Evolutionary conservation across 2,888 invertebrate species (phyloP).

Genomic region (Laothoe populi): DNA sequence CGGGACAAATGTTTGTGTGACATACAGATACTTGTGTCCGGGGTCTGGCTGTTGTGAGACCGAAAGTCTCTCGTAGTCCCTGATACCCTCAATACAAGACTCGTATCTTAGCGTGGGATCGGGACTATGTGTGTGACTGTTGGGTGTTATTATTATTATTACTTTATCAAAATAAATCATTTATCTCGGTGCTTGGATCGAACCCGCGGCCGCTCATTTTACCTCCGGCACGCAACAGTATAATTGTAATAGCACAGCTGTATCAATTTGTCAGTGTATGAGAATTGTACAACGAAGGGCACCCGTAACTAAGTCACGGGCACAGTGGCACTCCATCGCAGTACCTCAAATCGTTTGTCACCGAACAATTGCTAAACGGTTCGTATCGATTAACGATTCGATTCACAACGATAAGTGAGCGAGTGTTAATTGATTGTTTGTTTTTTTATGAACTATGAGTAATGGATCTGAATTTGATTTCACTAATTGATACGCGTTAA

Average conservation of each 20-base stretch:
- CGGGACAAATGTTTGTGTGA: too few relatives aligned
- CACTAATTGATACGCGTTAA: neutral
- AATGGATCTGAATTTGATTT: neutral
- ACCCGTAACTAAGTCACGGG: constrained; percentile 24
- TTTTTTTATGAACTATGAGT: neutral
- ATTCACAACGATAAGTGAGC: neutral
- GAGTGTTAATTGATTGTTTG: neutral
- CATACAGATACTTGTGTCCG: too few relatives aligned
- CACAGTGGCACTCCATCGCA: neutral
- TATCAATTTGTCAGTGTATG: neutral
- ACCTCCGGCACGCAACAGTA: neutral
- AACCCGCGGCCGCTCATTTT: neutral
- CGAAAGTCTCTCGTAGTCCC: too few relatives aligned
- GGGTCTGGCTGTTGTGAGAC: too few relatives aligned
- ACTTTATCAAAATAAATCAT: too few relatives aligned
- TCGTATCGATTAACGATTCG: constrained; percentile 9
- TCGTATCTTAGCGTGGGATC: too few relatives aligned
- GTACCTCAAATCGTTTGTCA: neutral
- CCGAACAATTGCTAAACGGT: neutral
- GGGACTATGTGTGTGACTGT: too few relatives aligned
- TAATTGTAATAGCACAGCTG: neutral
- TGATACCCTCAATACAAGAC: too few relatives aligned
- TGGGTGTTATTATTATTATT: too few relatives aligned
- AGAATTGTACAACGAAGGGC: constrained; percentile 6
- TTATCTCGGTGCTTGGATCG: too few relatives aligned